Conservation (phyloP, 2,888 invertebrate genomes). For the Tridacna crocea region DNA sequence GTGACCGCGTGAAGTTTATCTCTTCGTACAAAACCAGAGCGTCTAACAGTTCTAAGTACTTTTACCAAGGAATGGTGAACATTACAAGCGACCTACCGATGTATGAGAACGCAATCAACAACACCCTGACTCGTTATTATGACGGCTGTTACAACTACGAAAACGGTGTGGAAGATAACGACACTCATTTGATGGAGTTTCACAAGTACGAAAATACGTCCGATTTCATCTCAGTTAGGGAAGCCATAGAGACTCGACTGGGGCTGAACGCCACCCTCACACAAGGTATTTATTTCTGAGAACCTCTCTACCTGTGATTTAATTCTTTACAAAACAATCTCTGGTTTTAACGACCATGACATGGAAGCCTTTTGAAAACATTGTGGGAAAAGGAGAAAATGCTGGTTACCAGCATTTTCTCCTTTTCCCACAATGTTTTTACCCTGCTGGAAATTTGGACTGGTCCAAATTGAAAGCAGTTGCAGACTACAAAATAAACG, state of each 20-base stretch:
- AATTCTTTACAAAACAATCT: too few relatives aligned
- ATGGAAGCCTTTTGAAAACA: too few relatives aligned
- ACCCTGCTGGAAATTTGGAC: too few relatives aligned
- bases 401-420: too few relatives aligned
- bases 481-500: too few relatives aligned
- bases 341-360: too few relatives aligned
- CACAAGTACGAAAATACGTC: constrained; percentile 30
- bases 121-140: constrained; percentile 42
- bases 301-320: too few relatives aligned
- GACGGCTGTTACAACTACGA: constrained; percentile 49
- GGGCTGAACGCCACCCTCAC: constrained; percentile 26
- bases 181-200: constrained; percentile 33
- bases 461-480: too few relatives aligned
- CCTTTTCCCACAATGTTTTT: too few relatives aligned
- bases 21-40: constrained; percentile 45
- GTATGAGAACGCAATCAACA: constrained; percentile 30
- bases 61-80: constrained; percentile 40
- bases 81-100: not conserved
- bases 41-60: constrained; percentile 44
- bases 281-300: constrained; percentile 18
- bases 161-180: constrained; percentile 39
- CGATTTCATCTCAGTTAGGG: constrained; percentile 34
- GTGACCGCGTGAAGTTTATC: constrained; percentile 32
- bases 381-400: too few relatives aligned
- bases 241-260: constrained; percentile 30